Conservation (phyloP, 2,888 invertebrate genomes). For the Drosophila diplacantha region DNA sequence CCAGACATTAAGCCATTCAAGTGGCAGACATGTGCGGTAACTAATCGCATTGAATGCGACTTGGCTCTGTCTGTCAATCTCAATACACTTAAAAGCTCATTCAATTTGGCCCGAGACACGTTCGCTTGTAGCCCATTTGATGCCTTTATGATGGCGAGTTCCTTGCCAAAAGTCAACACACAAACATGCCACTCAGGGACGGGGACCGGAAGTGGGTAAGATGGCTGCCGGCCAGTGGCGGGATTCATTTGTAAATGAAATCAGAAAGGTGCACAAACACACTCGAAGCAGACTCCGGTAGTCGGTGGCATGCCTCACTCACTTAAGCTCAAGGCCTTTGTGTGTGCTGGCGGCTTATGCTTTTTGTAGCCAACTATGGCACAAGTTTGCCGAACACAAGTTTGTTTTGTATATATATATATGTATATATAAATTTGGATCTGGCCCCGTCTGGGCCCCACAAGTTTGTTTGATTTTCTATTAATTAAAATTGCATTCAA, state of each 20-base stretch:
- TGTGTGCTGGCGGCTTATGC: slow-evolving; percentile 45
- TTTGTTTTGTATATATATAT: slow-evolving; percentile 23
- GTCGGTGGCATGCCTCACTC: slow-evolving; percentile 26
- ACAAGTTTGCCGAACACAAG: slow-evolving; percentile 45
- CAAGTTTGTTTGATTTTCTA: slow-evolving; percentile 72
- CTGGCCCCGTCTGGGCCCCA: slow-evolving; percentile 9
- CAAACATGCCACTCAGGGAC: slow-evolving; percentile 14
- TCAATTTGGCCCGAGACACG: slow-evolving; percentile 65
- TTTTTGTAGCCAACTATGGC: slow-evolving; percentile 46
- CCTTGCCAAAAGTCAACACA: slow-evolving; percentile 35
- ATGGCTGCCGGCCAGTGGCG: slow-evolving; percentile 18
- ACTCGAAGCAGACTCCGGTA: slow-evolving; percentile 19
- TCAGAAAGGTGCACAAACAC: slow-evolving; percentile 59
- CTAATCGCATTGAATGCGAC: slow-evolving; percentile 26
- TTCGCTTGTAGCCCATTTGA: slow-evolving; percentile 57
- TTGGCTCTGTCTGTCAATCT: slow-evolving; percentile 12
- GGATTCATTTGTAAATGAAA: slow-evolving; percentile 70
- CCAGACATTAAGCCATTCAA: slow-evolving; percentile 30
- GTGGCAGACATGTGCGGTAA: slow-evolving; percentile 39
- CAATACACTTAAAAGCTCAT: slow-evolving; percentile 69
- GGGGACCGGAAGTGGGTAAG: slow-evolving; percentile 21
- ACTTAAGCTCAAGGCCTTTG: slow-evolving; percentile 46
- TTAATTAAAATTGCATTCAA: slow-evolving; percentile 73
- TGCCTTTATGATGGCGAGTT: slow-evolving; percentile 65
- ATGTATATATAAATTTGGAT: slow-evolving; percentile 14